Base-by-base conservation (phyloP, 1,140 invertebrate genomes). In the Cotesia glomerata region DNA sequence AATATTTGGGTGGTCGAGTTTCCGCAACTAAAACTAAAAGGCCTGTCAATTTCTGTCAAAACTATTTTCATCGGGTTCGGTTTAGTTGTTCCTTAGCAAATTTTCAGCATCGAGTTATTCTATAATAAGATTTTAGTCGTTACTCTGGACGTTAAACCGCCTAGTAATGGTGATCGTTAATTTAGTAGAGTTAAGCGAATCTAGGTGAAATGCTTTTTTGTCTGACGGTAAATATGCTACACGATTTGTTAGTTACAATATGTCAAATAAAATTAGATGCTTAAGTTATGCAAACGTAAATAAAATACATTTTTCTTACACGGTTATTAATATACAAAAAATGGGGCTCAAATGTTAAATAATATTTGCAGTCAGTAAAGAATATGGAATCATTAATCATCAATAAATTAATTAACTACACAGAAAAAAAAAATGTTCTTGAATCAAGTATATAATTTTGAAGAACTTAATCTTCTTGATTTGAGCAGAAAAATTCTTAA, bases 11-110 rank as follows among this genome's bases (percentile, higher is more conserved):
- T 74, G 69, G 65, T 64, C 69, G 45, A 51, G 45, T 49, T 58
- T 18, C 34, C 9, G 11, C 18, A 32, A 11, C 59, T 74, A 74
- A 74, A 32, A 11, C 51, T 74, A 74, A 74, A 74, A 74, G 73
- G 62, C 59, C 39, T 74, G 73, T 74, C 69, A 71, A 71, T 74
- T 63, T 35, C 36, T 74, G 73, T 74, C 73, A 71, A 71, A 74
- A 74, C 66, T 70, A 74, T 67, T 74, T 71, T 61, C 52, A 74
- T 61, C 35, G 11, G 8, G 39, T 45, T 26, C 49, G 59, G 36
- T 63, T 67, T 58, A n/a, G 68, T 18, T 18, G 26, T 64, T n/a
- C 32, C 39, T 45, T 45, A 45, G 39, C 39, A 45, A 45, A 45
- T 45, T 45, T 45, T 45, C 7, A 45, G 7, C 39, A 45, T 45